These are phyloP conservation scores for Chiloscyllium plagiosum DNA, from an alignment of 2,113 vertebrate species.

Conservation along the genomic window DNA sequence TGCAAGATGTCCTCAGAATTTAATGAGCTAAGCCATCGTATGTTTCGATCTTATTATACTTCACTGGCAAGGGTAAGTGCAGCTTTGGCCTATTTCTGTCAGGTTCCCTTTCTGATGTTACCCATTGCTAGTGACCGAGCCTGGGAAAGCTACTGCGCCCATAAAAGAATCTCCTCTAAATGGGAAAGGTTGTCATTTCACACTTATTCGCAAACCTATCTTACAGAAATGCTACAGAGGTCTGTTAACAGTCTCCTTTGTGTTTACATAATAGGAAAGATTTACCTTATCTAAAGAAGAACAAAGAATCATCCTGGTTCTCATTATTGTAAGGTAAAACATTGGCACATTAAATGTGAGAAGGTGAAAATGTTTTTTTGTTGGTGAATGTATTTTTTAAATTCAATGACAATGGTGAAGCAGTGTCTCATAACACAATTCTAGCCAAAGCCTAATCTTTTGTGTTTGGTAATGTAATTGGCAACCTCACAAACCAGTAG, in stretches of 20 bases:
- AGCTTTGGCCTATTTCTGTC: background rate
- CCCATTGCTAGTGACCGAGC: background rate
- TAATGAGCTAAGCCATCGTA: background rate
- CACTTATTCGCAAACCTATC: background rate
- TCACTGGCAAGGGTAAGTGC: background rate
- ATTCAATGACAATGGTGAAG: background rate
- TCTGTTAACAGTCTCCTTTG: conserved; percentile 20
- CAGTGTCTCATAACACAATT: background rate
- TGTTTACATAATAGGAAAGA: background rate
- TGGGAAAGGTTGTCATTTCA: background rate
- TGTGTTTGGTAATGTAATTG: background rate
- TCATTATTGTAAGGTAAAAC: background rate
- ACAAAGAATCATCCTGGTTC: background rate
- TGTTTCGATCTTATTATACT: background rate
- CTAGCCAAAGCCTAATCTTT: background rate
- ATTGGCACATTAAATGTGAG: background rate
- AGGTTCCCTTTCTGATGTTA: background rate
- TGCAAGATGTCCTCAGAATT: background rate
- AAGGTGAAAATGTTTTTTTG: background rate
- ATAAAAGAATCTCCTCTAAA: background rate
- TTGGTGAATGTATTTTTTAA: background rate
- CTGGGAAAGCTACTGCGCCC: background rate
- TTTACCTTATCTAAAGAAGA: background rate
- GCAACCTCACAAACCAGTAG: background rate
- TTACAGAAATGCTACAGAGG: background rate